These are phyloP conservation scores for Halocaridina rubra DNA, from an alignment of 2,888 invertebrate genomes.

Conservation along the genomic window DNA sequence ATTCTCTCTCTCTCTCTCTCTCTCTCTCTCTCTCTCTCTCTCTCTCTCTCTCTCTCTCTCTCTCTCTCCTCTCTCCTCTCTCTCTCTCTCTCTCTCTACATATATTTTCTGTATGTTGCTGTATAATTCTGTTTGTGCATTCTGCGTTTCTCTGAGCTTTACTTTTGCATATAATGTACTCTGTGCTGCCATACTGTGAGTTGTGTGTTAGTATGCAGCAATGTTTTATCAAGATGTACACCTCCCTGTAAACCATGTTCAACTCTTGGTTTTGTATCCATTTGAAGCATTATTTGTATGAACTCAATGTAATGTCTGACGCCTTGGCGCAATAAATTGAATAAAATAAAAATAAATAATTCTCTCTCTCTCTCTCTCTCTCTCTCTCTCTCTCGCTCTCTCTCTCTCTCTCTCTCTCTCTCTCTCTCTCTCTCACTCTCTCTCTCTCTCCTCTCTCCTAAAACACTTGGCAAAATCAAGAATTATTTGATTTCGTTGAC, in stretches of 20 bases:
- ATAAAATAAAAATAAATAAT: too few relatives aligned
- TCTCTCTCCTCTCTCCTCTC: neutral
- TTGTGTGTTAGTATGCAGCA: too few relatives aligned
- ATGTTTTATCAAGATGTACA: too few relatives aligned
- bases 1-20: neutral
- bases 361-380: neutral
- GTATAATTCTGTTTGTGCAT: neutral
- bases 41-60: conserved; percentile 17
- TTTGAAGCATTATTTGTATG: too few relatives aligned
- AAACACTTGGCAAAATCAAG: neutral
- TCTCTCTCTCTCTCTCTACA: neutral
- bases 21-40: conserved; percentile 21
- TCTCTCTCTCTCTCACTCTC: neutral
- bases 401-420: neutral
- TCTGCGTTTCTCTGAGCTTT: neutral
- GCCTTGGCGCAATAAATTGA: too few relatives aligned
- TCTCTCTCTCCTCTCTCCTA: neutral
- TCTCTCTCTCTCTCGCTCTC: neutral
- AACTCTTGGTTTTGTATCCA: too few relatives aligned
- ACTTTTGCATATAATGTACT: too few relatives aligned
- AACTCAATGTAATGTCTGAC: too few relatives aligned
- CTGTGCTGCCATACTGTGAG: too few relatives aligned
- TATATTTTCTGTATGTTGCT: neutral
- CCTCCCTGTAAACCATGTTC: too few relatives aligned
- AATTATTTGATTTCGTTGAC: too few relatives aligned